Base-by-base conservation (phyloP, 2,113 vertebrate species). In the Callionymus lyra region DNA sequence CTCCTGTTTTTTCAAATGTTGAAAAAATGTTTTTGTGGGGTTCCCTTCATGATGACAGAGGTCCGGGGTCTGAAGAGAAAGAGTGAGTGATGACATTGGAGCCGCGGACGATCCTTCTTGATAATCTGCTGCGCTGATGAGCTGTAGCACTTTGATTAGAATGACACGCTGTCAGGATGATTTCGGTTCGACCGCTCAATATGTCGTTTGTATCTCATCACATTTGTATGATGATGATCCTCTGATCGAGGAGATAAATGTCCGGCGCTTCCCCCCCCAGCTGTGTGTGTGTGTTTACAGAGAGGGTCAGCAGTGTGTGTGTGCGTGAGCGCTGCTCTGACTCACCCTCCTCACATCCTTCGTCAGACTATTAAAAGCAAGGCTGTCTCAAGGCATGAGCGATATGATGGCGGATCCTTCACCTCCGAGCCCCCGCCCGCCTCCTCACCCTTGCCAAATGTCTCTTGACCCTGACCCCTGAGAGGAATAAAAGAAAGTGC, bases 391-490 rank as follows among this genome's bases (percentile, higher is more conserved):
- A 48, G 65, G 72, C 72, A 27, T 34, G 52, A 72, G 44, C 44
- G 65, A 56, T 63, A 53, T 38, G 66, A 70, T 55, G 64, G 70
- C 50, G 64, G 75, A 77, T 73, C 68, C 56, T 62, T 76, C 79
- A 71, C 57, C 68, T 72, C 63, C 41, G 63, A 48, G 58, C 45
- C 10, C 54, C 54, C 42, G 15, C 38, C 4, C 17, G 21, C 35
- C 33, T 19, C 15, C 32, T 4, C 21, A 3, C 17, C 56, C 36
- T 45, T 12, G 34, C 55, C 46, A 45, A 18, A 31, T 34, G 31
- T 47, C 41, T 14, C 12, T 41, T 19, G 17, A 21, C 56, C 39
- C 27, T 46, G n/a, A 34, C 65, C 10, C 58, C 21, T 67, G 21
- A 4, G 21, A 4, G 8, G 8, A 27, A 8, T 27, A 27, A 27